phyloP scores from a whole-genome alignment of 2,888 invertebrate genomes.

The Campoplex nolae region DNA sequence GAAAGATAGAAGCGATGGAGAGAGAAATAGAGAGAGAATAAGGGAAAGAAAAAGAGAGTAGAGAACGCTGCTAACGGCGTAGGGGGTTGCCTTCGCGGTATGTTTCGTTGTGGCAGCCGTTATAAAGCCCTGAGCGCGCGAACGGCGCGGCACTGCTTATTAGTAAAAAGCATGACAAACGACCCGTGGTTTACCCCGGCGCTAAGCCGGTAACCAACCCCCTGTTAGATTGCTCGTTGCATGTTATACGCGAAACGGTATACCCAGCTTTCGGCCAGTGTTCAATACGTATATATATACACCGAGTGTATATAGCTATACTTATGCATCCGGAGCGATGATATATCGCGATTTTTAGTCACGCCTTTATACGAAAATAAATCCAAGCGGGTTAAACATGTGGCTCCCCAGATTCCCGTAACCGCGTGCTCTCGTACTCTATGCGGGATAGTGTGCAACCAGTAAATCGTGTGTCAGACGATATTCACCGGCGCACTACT shows the following conservation, averaged over 20 bases:
- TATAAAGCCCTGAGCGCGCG: slow-evolving; percentile 63
- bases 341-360: slow-evolving; percentile 82
- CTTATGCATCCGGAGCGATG: slow-evolving; percentile 62
- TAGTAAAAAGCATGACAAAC: slow-evolving; percentile 82
- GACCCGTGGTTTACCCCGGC: slow-evolving; percentile 80
- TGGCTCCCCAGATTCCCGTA: slow-evolving; percentile 76
- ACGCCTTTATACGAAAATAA: slow-evolving; percentile 81
- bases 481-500: slow-evolving; percentile 39
- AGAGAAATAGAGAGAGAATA: neutral
- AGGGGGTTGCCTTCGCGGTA: slow-evolving; percentile 56
- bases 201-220: slow-evolving; percentile 77
- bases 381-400: slow-evolving; percentile 77
- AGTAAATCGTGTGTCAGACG: slow-evolving; percentile 50
- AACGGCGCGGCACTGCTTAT: slow-evolving; percentile 76
- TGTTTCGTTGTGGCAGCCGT: slow-evolving; percentile 56
- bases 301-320: neutral
- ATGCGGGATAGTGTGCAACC: neutral
- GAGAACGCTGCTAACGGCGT: slow-evolving; percentile 54
- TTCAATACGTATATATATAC: slow-evolving; percentile 16
- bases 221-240: slow-evolving; percentile 76
- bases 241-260: slow-evolving; percentile 54
- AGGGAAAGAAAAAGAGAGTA: slow-evolving; percentile 46
- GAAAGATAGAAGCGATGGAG: slow-evolving; percentile 48
- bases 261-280: slow-evolving; percentile 16
- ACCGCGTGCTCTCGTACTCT: slow-evolving; percentile 32